Evolutionary conservation across 23 tunicate species (phyloP), one percentile per base, ranked within the genome.

Genomic region (Styela clava): DNA sequence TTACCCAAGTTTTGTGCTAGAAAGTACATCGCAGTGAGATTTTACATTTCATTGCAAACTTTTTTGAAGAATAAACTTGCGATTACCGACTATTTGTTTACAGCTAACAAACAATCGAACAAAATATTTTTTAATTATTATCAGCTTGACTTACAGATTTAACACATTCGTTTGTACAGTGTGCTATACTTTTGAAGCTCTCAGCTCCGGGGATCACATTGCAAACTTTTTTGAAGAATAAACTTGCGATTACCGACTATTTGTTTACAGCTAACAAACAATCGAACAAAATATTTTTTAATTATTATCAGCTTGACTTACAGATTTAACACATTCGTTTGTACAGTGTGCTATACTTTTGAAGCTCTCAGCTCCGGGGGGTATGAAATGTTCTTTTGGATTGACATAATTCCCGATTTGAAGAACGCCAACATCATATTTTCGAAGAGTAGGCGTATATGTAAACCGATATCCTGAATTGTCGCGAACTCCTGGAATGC

Each of bases 391-490:
- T n/a, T 79, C 62, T 67, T 61, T 79, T 22, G 84, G 84, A 29
- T 67, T 69, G 28, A 78, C 27, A 27, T 30, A 27, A 51, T 79
- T 72, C 18, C 84, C 80, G 18, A 79, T 36, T 24, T 29, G 27
- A 26, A 79, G n/a, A 73, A 52, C 31, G 2, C 84, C 89, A 31
- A 84, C 79, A 52, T 86, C 89, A 73, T 79, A 52, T 71, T 79
- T 23, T 31, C 89, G 79, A 29, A 79, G 63, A 31, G 37, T 70
- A 21, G 79, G 22, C 9, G 89, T 86, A 63, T 86, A 79, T 21
- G 73, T 65, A 33, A 86, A 30, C 71, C 51, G 52, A 31, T 79
- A 62, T 21, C 89, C 89, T 27, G 89, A 86, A 36, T 22, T 65
- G 36, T 86, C 89, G 24, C 26, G 69, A 3, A 86, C 71, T 32